Conservation (phyloP, 2,113 vertebrate genomes). For the Tychaedon coryphoeus region DNA sequence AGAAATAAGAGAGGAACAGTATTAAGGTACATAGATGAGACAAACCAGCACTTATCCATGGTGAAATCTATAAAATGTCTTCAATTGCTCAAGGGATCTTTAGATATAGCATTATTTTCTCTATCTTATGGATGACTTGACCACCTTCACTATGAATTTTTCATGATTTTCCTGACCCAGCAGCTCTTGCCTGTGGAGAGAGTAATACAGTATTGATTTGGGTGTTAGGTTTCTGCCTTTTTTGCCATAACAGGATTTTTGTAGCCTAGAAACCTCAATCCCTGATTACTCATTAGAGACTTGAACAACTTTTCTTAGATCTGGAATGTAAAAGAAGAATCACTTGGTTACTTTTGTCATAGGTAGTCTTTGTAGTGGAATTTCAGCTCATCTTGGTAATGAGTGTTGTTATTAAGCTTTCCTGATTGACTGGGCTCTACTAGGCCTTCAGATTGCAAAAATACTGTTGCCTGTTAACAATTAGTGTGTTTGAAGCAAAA, state of each 20-base stretch:
- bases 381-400: slow-evolving; percentile 61
- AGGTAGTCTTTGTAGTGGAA: slow-evolving; percentile 57
- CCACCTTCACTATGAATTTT: slow-evolving; percentile 88
- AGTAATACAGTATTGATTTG: slow-evolving; percentile 84
- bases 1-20: slow-evolving; percentile 70
- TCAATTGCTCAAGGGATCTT: slow-evolving; percentile 79
- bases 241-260: slow-evolving; percentile 79
- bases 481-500: slow-evolving; percentile 49
- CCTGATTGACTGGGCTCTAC: slow-evolving; percentile 44
- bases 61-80: slow-evolving; percentile 81
- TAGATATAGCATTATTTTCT: slow-evolving; percentile 80
- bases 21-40: slow-evolving; percentile 79
- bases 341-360: slow-evolving; percentile 62
- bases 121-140: slow-evolving; percentile 82
- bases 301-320: slow-evolving; percentile 73
- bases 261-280: slow-evolving; percentile 82
- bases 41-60: slow-evolving; percentile 81
- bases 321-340: slow-evolving; percentile 63
- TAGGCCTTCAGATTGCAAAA: slow-evolving; percentile 39
- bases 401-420: slow-evolving; percentile 59
- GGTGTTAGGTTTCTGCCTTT: slow-evolving; percentile 79
- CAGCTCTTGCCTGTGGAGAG: slow-evolving; percentile 82
- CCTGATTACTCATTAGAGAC: slow-evolving; percentile 80
- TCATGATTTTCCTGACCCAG: slow-evolving; percentile 84
- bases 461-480: slow-evolving; percentile 36